Percentiles rank a stretch among this genome's conserved stretches.
Conservation (phyloP, 1,140 invertebrate species). For the Drosophila prosaltans region DNA sequence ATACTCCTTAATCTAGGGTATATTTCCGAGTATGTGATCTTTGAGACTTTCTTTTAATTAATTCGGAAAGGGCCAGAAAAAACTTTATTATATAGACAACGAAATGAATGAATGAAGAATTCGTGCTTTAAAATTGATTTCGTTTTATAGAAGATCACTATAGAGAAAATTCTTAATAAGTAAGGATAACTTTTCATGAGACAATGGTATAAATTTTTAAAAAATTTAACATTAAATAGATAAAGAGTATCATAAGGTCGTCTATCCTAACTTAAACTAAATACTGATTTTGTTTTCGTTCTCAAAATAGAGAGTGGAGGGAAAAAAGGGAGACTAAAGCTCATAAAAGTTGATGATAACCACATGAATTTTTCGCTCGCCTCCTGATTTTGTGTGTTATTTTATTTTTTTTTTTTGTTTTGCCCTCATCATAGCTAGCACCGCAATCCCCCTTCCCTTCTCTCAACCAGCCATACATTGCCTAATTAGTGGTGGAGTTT, state of each 20-base stretch:
- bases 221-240: too few species aligned
- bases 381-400: constrained; percentile 17
- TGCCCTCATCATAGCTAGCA: neutral
- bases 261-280: constrained; percentile 3
- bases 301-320: constrained; percentile 4
- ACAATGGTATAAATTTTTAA: too few species aligned
- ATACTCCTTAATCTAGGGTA: neutral
- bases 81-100: too few species aligned
- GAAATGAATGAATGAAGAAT: too few species aligned
- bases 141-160: too few species aligned
- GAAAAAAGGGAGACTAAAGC: neutral
- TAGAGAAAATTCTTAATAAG: too few species aligned
- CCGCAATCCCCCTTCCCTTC: neutral
- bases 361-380: constrained; percentile 52
- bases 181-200: too few species aligned
- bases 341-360: constrained; percentile 63
- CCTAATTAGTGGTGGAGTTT: constrained; percentile 15
- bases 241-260: neutral
- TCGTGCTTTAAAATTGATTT: too few species aligned
- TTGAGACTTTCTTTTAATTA: too few species aligned
- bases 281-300: constrained; percentile 21
- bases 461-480: neutral
- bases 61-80: too few species aligned
- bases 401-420: constrained; percentile 11
- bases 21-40: too few species aligned